Percentiles rank a stretch among this genome's conserved stretches.
phyloP scores from a whole-genome alignment of 2,888 invertebrate genomes.

The Rhamphomyia laevipes region DNA sequence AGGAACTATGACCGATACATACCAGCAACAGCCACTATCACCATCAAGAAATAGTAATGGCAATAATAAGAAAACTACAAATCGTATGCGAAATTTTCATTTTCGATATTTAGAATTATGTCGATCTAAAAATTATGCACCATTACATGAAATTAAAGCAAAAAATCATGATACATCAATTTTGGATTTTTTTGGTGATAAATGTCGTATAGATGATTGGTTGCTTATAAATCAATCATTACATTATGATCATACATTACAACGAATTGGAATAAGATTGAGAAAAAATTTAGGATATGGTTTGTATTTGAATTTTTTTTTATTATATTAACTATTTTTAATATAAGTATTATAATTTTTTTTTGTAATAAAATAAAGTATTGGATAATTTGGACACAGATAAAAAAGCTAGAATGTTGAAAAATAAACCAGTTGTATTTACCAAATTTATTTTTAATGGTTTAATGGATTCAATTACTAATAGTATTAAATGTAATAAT shows the following conservation, averaged over 20 bases:
- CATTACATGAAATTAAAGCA: conserved; percentile 26
- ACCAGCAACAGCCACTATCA: too few species aligned
- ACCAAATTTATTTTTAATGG: conserved; percentile 59
- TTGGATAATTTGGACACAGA: conserved; percentile 42
- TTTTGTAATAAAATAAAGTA: conserved; percentile 17
- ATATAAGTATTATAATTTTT: background rate
- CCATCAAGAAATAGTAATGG: too few species aligned
- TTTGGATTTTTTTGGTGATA: conserved; percentile 61
- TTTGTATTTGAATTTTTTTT: conserved; percentile 14
- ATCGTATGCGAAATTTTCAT: conserved; percentile 32
- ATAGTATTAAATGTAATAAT: conserved; percentile 50
- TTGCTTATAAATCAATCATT: conserved; percentile 60
- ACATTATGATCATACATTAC: conserved; percentile 56
- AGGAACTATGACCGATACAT: background rate
- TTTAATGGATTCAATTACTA: conserved; percentile 50
- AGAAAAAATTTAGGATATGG: conserved; percentile 34
- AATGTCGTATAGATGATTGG: conserved; percentile 67
- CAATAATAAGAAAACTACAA: conserved; percentile 7
- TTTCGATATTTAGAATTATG: conserved; percentile 36
- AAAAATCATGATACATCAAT: conserved; percentile 39
- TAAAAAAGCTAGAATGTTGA: conserved; percentile 49
- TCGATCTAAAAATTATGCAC: conserved; percentile 30
- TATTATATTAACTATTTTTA: background rate
- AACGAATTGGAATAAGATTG: conserved; percentile 54
- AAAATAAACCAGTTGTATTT: conserved; percentile 50